These are phyloP conservation scores for Diachasmimorpha longicaudata DNA, from an alignment of 1,140 invertebrate species.

Conservation along the genomic window DNA sequence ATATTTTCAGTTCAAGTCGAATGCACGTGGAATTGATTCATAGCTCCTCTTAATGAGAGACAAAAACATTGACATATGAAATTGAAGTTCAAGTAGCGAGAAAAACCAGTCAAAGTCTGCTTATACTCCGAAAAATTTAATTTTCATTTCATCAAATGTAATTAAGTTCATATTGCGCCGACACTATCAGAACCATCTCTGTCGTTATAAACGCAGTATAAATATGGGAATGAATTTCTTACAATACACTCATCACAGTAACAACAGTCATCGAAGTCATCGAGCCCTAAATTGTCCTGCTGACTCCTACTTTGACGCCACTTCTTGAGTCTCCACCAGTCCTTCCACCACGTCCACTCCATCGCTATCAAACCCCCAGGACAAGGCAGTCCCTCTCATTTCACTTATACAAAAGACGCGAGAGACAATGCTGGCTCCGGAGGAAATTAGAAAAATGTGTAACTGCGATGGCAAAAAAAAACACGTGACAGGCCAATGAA, in stretches of 20 bases:
- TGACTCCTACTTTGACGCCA: slow-evolving; percentile 61
- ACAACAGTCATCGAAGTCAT: slow-evolving; percentile 69
- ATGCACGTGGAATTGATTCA: too few species aligned
- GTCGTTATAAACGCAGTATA: neutral
- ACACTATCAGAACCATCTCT: too few species aligned
- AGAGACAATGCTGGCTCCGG: neutral
- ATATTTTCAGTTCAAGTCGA: too few species aligned
- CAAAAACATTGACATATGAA: too few species aligned
- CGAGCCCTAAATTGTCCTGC: slow-evolving; percentile 46
- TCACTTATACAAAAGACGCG: neutral
- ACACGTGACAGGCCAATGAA: neutral
- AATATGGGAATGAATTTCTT: slow-evolving; percentile 29
- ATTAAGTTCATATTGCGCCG: too few species aligned
- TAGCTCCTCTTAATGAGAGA: too few species aligned
- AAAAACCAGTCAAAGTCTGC: too few species aligned
- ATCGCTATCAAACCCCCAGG: slow-evolving; percentile 47
- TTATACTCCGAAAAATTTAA: too few species aligned
- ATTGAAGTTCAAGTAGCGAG: too few species aligned
- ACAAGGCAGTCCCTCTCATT: neutral
- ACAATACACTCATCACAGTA: slow-evolving; percentile 76
- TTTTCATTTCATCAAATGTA: too few species aligned
- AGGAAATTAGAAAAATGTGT: neutral
- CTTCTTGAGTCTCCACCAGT: slow-evolving; percentile 77
- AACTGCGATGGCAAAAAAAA: neutral
- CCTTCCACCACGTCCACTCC: slow-evolving; percentile 79